Evolutionary conservation across 2,888 invertebrate genomes (phyloP).

Genomic region (Aporophyla lueneburgensis): DNA sequence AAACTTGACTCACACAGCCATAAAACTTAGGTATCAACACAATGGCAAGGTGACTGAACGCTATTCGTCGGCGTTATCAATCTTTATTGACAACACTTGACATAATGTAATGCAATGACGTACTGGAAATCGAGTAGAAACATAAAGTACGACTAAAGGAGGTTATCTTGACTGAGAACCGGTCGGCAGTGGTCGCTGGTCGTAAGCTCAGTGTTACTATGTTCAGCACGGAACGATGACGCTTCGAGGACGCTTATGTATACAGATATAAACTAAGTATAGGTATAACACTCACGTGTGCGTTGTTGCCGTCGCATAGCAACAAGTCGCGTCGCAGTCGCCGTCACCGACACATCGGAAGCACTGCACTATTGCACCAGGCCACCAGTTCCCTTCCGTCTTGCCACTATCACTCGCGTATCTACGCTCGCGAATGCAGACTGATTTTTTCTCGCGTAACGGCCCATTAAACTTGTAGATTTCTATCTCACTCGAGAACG

Average conservation of each 20-base stretch:
- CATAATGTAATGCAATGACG: conserved; percentile 64
- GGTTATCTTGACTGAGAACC: conserved; percentile 64
- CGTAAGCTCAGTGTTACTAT: conserved; percentile 68
- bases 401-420: conserved; percentile 90
- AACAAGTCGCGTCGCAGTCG: conserved; percentile 78
- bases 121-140: conserved; percentile 43
- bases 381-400: conserved; percentile 83
- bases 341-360: conserved; percentile 55
- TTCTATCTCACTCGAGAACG: conserved; percentile 88
- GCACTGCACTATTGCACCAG: conserved; percentile 77
- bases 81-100: conserved; percentile 62
- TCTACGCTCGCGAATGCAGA: conserved; percentile 90
- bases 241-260: conserved; percentile 53
- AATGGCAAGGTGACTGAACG: conserved; percentile 66
- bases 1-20: conserved; percentile 41
- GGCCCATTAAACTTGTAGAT: conserved; percentile 91
- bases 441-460: conserved; percentile 91
- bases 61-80: conserved; percentile 63
- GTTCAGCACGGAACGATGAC: conserved; percentile 70
- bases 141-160: conserved; percentile 51
- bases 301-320: conserved; percentile 67
- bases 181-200: conserved; percentile 50
- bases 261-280: conserved; percentile 30
- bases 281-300: conserved; percentile 61
- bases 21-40: conserved; percentile 54